These are phyloP conservation scores for Sinohyriopsis cumingii DNA, from an alignment of 2,888 invertebrate genomes.

Conservation along the genomic window DNA sequence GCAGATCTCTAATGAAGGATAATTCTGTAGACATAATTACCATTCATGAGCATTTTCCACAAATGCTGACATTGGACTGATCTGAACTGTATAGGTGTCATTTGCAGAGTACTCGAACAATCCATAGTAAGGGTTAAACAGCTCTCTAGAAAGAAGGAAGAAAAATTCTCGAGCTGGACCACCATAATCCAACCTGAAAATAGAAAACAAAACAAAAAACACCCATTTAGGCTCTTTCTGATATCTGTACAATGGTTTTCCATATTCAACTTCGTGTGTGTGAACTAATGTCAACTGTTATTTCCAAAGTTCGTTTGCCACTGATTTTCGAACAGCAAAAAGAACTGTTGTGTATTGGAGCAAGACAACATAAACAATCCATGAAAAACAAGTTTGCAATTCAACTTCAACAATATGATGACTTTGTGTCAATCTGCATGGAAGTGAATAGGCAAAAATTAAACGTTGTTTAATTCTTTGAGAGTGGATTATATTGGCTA, in stretches of 20 bases:
- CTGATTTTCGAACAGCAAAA: background rate
- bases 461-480: too few relatives aligned
- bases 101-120: slow-evolving; percentile 98
- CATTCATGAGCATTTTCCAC: slow-evolving; percentile 98
- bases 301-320: background rate
- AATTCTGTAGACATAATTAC: slow-evolving; percentile 72
- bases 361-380: too few relatives aligned
- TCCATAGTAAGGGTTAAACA: slow-evolving; percentile 99
- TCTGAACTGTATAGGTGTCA: slow-evolving; percentile 93
- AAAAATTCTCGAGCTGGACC: slow-evolving; percentile 98
- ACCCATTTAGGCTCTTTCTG: too few relatives aligned
- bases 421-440: too few relatives aligned
- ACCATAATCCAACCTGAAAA: slow-evolving; percentile 87
- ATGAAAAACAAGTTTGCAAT: too few relatives aligned
- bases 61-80: slow-evolving; percentile 92
- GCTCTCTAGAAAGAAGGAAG: slow-evolving; percentile 95
- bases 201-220: slow-evolving; percentile 6
- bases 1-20: background rate
- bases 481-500: too few relatives aligned
- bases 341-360: background rate
- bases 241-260: too few relatives aligned
- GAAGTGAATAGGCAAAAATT: too few relatives aligned
- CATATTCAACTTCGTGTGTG: background rate
- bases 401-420: too few relatives aligned
- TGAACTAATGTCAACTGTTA: background rate